Evolutionary conservation across 1,140 invertebrate species (phyloP), one percentile per base, ranked within the genome.

Genomic region (Mizuhopecten yessoensis): DNA sequence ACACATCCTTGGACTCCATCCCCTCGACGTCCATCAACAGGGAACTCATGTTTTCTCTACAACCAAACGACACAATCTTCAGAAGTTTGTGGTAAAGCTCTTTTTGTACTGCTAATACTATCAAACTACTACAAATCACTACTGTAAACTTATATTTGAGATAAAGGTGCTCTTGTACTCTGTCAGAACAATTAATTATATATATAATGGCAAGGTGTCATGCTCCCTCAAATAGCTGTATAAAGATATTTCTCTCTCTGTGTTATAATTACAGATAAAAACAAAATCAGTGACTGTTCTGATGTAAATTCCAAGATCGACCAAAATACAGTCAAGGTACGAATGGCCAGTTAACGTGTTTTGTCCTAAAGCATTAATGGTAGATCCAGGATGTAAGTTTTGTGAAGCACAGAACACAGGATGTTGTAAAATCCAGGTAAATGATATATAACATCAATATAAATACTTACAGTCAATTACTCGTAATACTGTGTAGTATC

Each of bases 21-120:
- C 89, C 91, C 34, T 92, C 88, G 20, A 88, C 42, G 34, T 92
- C 89, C 87, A 33, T 90, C 87, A 90, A n/a, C 34, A 90, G 90
- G 45, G 23, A 45, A 45, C 39, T 87, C 90, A 90, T 90, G 34
- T 90, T 87, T n/a, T 90, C 90, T 33, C 90, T 90, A 39, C 33
- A 90, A 57, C n/a, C 42, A 57, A 0, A 75, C 23, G 11, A 7
- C 57, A 75, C 23, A 29, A 5, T n/a, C 23, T n/a, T 29, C 57
- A 29, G 5, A 29, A 75, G 11, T 45, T 1, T 15, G 2, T n/a
- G 57, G 17, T 9, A 75, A 75, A 29, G 45, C 45, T 49, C 10
- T 15, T 49, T 20, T 49, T 23, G 20, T 49, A 49, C 45, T 49
- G 10, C 20, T 49, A 20, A 20, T 20, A 9, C 45, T 49, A 49